Evolutionary conservation across 1,140 invertebrate genomes (phyloP), one percentile per base, ranked within the genome.

Genomic region (silkworm (Bombyx mori)): DNA sequence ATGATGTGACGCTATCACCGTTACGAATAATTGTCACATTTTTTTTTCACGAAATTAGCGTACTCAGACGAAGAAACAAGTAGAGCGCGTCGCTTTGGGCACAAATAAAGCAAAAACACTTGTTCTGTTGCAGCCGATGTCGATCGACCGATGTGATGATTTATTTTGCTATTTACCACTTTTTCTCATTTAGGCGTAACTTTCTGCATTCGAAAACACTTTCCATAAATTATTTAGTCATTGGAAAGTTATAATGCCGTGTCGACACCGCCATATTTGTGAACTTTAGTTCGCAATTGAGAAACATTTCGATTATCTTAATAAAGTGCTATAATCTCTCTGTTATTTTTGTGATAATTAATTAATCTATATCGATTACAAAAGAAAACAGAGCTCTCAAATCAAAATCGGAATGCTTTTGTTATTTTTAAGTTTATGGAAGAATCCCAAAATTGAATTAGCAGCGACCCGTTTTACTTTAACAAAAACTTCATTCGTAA

Each of bases 191-290:
- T 54, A 53, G 22, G 22, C 47, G 53, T 56, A 63, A 68, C 60
- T 66, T 71, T 71, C 62, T 68, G 65, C 53, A 42, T 57, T 47
- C 55, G 56, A 62, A 62, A 64, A 54, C 65, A 65, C 65, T 71
- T 68, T 42, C 68, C 65, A 68, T 61, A 48, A 64, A 68, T 68
- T 59, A 65, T 51, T 35, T 51, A 35, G 42, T 56, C 49, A 48
- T 48, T 60, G 55, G 60, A 68, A 70, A 65, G 52, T 56, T 43
- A 8, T n/a, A 45, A 45, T 54, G 12, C 26, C 50, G 50, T 26
- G 8, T 22, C 50, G 26, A 5, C 26, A 35, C 26, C 26, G 26
- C 26, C 26, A 35, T 35, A 35, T 35, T 35, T 5, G 26, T 35
- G 26, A 35, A 35, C 26, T 5, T 35, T 35, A 35, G 26, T 35